Evolutionary conservation across 2,888 invertebrate genomes (phyloP), one percentile per base, ranked within the genome.

Genomic region (Limenitis camilla): DNA sequence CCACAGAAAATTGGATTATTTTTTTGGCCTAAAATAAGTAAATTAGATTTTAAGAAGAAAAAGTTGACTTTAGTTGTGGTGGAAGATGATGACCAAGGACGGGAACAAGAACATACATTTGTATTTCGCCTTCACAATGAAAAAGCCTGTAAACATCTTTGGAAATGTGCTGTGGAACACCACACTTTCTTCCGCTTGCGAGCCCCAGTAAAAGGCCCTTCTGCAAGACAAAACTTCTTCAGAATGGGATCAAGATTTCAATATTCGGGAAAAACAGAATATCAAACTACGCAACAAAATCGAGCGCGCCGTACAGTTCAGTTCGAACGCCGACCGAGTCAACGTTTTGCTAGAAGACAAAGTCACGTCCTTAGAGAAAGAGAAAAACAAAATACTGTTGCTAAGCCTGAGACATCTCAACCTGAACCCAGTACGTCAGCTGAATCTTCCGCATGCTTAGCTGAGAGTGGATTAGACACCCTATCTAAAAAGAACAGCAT

Each of bases 131-230:
- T 99, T 63, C 94, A 95, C 64, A 99, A 98, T 76, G 97, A 98
- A 76, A 98, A 98, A 78, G 98, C 99, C 1, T 98, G 98, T 78
- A 99, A 99, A 80, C 99, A 99, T 85, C 88, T 99, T 61, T 99
- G 99, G 99, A 99, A 99, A 83, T 99, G 99, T 89, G 99, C 99
- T 29, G 96, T 99, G 0, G 99, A 99, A 81, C 98, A 99, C 87
- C 99, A 99, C 88, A 96, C 98, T 1, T 99, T 99, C 89, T 99
- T 99, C 91, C 92, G 99, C 59, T 89, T 99, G 49, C 92, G 96
- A 61, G 95, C 94, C 33, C 95, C 96, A 1, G 93, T 95, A 0
- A 96, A 96, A 77, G 94, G 95, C 1, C 94, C 95, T 4, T 94
- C 94, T 30, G 94, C 95, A 0, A 90, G 96, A 27, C 98, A 97